Base-by-base conservation (phyloP, 2,113 vertebrate species). In the Oophaga pumilio region DNA sequence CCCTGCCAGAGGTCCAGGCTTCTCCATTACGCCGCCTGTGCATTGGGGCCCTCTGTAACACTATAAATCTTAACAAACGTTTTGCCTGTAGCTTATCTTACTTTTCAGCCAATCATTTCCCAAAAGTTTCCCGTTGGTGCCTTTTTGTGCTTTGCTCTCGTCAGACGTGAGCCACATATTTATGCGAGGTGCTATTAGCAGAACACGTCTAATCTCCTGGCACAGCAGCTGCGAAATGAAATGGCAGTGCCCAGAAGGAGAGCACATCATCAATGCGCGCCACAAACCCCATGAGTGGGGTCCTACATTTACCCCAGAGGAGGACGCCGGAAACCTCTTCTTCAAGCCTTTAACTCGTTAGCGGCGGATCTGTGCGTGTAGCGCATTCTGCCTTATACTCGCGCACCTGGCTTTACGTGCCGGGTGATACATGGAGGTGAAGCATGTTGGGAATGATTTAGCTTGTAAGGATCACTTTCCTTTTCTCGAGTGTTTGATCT, bases 71-170 rank as follows among this genome's bases (percentile, higher is more conserved):
- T 79, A 49, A 64, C 33, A 59, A 53, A 78, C 20, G 14, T 62
- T 86, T 64, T 53, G 85, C 85, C 84, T 85, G 56, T 76, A 76
- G 84, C 84, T 85, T 85, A 59, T 68, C 74, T 86, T 86, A n/a
- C 33, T 66, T 74, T 28, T 77, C 73, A 78, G 59, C 74, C 74
- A 64, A 33, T 57, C 76, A 77, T 78, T 66, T 79, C 85, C 85
- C 76, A 20, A 76, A 86, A 79, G 60, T 86, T 66, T 68, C 78
- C 9, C 78, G 57, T 68, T 86, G 26, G 71, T 76, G 57, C 74
- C 74, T 78, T 77, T 76, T 73, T 76, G 56, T 76, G 83, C 52
- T 69, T 85, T 62, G 59, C 56, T 64, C 60, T 76, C 8, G 13
- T 66, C 59, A 66, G n/a, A 49, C 74, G 57, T 78, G 85, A 86